Base-by-base conservation (phyloP, 2,888 invertebrate genomes). In the Pherbina coryleti region DNA sequence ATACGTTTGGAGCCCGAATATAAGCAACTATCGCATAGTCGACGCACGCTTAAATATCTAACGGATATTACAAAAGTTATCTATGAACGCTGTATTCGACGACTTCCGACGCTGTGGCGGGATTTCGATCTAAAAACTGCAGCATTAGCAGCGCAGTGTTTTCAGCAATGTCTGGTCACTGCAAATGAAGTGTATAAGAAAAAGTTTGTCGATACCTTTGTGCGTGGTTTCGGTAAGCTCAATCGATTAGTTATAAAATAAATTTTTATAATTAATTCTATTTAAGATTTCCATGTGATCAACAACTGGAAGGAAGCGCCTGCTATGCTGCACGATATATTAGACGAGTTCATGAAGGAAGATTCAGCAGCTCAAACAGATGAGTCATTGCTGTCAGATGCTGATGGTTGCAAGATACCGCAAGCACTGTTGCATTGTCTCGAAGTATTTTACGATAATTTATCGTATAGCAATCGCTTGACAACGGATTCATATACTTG, bases 121-220 rank as follows among this genome's bases (percentile, higher is more conserved):
- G 90, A 91, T 79, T 92, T 92, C 81, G 92, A 93, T 84, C 85
- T 90, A 71, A 85, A 87, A 34, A 89, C 91, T 0, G 91, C 92
- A 0, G 85, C 91, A 44, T 82, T 91, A 22, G 91, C 91, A 19
- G 83, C 92, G 14, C 92, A 93, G 84, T 92, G 92, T 82, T 93
- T 92, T 86, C 83, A 91, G 14, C 86, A 90, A 78, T 86, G 88
- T 75, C 78, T 88, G 5, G 79, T 82, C 8, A 88, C 89, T 1
- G 88, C 86, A 0, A 84, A 89, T 76, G 82, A 81, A 44, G 81
- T 86, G 0, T 90, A 86, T 78, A 80, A 84, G 11, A 84, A 85
- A 17, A 88, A 88, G 51, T 89, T 90, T 31, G 81, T 80, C 1
- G 85, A 86, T 11, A 79, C 81, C 22, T 89, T 86, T 77, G 74